Conservation (phyloP, 2,797 vertebrate species). For the Acanthurus lineatus region DNA sequence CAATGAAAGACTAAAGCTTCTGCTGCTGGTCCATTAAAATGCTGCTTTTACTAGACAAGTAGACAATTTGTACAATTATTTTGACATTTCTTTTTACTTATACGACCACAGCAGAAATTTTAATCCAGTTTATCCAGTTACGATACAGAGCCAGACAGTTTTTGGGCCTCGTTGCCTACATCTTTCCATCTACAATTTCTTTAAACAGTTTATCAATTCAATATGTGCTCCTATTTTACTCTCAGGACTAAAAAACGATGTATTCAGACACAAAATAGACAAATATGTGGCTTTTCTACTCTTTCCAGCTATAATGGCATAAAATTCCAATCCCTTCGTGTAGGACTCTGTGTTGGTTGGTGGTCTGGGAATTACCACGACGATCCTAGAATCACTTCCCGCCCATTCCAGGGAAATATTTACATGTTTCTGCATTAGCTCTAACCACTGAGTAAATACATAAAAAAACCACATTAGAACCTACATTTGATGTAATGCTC, state of each 20-base stretch:
- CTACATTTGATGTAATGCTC: slow-evolving; percentile 44
- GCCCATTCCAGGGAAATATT: slow-evolving; percentile 52
- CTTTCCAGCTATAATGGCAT: background rate
- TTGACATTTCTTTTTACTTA: too few relatives aligned
- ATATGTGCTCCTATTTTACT: background rate
- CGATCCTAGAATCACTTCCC: slow-evolving; percentile 31
- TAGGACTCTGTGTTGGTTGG: slow-evolving; percentile 14
- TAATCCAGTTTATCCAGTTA: background rate
- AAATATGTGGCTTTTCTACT: background rate
- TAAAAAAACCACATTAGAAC: slow-evolving; percentile 42
- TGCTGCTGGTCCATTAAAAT: background rate
- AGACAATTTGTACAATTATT: background rate
- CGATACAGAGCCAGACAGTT: background rate
- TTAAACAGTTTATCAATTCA: too few relatives aligned
- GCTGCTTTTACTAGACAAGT: background rate
- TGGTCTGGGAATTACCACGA: slow-evolving; percentile 48
- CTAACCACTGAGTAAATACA: slow-evolving; percentile 54
- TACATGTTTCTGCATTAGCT: slow-evolving; percentile 51
- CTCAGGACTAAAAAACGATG: background rate
- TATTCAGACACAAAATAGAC: background rate
- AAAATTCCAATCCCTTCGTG: background rate
- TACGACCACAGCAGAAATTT: background rate
- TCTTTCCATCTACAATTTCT: background rate
- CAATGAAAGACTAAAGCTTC: background rate
- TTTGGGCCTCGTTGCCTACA: background rate